These are phyloP conservation scores for Tridacna crocea DNA, from an alignment of 2,888 invertebrate genomes.

Conservation along the genomic window DNA sequence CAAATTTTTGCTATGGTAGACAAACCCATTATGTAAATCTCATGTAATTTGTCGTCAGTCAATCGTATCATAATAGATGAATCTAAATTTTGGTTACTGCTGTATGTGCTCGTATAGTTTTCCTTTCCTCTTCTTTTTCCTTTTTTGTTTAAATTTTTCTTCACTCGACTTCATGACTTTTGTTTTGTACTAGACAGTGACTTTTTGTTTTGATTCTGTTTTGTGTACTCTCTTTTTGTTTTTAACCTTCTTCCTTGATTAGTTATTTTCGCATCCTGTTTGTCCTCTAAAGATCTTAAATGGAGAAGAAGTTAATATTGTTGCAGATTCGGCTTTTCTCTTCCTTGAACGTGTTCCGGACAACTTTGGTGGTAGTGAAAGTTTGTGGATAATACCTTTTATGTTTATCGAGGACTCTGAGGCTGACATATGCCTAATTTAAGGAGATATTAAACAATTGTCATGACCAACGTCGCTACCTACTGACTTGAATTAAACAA, in stretches of 20 bases:
- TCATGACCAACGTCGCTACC: no score
- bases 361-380: constrained; percentile 25
- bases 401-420: constrained; percentile 8
- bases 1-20: no score
- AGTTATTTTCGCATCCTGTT: not conserved
- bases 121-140: not conserved
- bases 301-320: no score
- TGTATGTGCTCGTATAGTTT: not conserved
- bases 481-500: no score
- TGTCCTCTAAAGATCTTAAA: no score
- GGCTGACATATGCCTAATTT: no score
- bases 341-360: constrained; percentile 18
- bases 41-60: no score
- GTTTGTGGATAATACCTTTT: constrained; percentile 15
- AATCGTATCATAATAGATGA: no score
- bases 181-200: not conserved
- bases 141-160: not conserved
- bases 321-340: constrained; percentile 18
- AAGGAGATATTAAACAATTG: no score
- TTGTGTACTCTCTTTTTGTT: constrained; percentile 15
- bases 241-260: not conserved
- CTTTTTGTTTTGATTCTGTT: constrained; percentile 20
- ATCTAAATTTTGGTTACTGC: no score
- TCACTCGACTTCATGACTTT: not conserved
- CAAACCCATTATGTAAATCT: no score